Evolutionary conservation across 2,113 vertebrate species (phyloP).

Genomic region (Platysternon megacephalum): DNA sequence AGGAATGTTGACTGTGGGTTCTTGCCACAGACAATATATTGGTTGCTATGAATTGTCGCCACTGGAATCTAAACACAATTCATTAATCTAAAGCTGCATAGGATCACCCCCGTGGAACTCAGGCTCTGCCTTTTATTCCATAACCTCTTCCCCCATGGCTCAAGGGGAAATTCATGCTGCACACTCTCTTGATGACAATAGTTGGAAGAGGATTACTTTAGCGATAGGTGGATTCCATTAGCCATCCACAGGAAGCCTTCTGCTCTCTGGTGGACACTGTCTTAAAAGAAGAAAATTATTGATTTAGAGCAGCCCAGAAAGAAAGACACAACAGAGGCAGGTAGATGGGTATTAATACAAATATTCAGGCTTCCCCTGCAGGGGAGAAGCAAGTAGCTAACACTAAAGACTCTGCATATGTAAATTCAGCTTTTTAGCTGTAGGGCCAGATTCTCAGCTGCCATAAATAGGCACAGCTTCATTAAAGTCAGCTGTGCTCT

Average conservation of each 20-base stretch:
- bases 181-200: background rate
- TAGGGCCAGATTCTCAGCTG: constrained; percentile 1
- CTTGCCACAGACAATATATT: background rate
- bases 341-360: background rate
- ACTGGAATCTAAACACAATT: background rate
- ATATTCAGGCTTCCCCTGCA: background rate
- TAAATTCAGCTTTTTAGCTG: background rate
- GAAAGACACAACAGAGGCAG: background rate
- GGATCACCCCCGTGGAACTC: background rate
- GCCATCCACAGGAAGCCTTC: background rate
- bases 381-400: background rate
- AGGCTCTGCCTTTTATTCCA: background rate
- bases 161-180: background rate
- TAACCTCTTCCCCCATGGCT: background rate
- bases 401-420: background rate
- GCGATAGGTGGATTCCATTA: background rate
- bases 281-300: background rate
- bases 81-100: background rate
- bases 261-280: background rate
- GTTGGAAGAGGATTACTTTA: background rate
- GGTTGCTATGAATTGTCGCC: background rate
- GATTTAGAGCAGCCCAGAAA: background rate
- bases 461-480: background rate
- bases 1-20: background rate
- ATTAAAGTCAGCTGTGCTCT: background rate